phyloP scores from a whole-genome alignment of 2,888 invertebrate species.

The Acronicta psi region DNA sequence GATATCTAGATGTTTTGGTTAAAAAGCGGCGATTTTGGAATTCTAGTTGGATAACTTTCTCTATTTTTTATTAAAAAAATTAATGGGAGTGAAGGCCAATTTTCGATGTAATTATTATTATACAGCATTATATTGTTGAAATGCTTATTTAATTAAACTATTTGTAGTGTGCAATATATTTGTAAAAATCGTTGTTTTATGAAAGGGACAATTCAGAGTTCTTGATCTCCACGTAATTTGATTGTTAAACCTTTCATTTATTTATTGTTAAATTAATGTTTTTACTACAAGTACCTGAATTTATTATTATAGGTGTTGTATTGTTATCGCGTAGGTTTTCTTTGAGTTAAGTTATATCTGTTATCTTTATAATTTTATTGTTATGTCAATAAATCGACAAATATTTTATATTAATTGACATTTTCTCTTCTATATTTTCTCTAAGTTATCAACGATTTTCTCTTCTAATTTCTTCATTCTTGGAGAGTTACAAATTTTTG shows the following conservation, averaged over 20 bases:
- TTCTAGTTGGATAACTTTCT: conserved; percentile 11
- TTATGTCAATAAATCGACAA: conserved; percentile 41
- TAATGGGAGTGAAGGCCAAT: conserved; percentile 17
- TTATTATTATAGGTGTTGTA: conserved; percentile 28
- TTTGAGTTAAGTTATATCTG: conserved; percentile 25
- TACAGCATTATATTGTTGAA: conserved; percentile 19
- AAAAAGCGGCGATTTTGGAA: conserved; percentile 18
- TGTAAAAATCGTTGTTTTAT: conserved; percentile 16
- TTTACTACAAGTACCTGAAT: conserved; percentile 55
- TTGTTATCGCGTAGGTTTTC: conserved; percentile 18
- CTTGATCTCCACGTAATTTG: conserved; percentile 51
- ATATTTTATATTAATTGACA: not conserved
- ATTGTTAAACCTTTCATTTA: conserved; percentile 43
- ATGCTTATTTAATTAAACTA: conserved; percentile 21
- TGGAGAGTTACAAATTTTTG: too few species aligned
- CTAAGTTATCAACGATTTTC: not conserved
- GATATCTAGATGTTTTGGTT: not conserved
- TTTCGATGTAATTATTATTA: conserved; percentile 15
- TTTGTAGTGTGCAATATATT: conserved; percentile 8
- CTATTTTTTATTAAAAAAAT: conserved; percentile 12
- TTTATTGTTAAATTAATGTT: conserved; percentile 53
- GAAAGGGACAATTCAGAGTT: conserved; percentile 37
- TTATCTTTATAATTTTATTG: conserved; percentile 29
- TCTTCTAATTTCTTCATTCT: too few species aligned
- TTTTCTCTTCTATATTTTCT: not conserved